These are phyloP conservation scores for Salminus brasiliensis DNA, from an alignment of 2,113 vertebrate species.

Conservation along the genomic window DNA sequence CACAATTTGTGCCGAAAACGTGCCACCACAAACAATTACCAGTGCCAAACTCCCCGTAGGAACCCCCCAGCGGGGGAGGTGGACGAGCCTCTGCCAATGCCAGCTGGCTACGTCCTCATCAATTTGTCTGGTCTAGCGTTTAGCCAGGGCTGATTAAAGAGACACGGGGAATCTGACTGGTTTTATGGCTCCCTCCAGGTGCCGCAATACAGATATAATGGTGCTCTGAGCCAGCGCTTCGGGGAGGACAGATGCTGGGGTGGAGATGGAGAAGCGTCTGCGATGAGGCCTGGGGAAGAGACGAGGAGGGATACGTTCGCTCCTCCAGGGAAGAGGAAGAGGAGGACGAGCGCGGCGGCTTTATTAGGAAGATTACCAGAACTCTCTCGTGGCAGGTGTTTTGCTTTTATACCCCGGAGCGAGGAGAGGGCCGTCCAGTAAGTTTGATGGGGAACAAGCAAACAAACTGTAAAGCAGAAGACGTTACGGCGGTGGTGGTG, in stretches of 20 bases:
- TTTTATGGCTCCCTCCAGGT: constrained; percentile 48
- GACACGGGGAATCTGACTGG: constrained; percentile 42
- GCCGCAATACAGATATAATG: constrained; percentile 53
- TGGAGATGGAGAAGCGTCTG: neutral
- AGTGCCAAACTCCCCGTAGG: neutral
- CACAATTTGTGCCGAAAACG: neutral
- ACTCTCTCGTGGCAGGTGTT: neutral
- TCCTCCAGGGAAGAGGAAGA: constrained; percentile 24
- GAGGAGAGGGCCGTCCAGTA: neutral
- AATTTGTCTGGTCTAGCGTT: constrained; percentile 66
- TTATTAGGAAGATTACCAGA: neutral
- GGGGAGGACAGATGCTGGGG: constrained; percentile 8
- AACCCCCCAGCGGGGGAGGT: neutral
- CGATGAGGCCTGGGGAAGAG: constrained; percentile 19
- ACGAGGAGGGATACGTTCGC: neutral
- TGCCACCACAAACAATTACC: constrained; percentile 2
- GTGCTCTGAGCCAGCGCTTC: neutral
- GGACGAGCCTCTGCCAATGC: constrained; percentile 7
- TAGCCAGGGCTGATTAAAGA: constrained; percentile 60
- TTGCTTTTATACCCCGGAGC: neutral
- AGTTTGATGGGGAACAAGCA: constrained; percentile 13
- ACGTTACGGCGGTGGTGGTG: neutral
- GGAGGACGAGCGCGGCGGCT: neutral
- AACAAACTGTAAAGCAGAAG: constrained; percentile 6
- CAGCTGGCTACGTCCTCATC: constrained; percentile 71